Evolutionary conservation across 2,797 vertebrate species (phyloP), one percentile per base, ranked within the genome.

Genomic region (Emydoidea blandingii): DNA sequence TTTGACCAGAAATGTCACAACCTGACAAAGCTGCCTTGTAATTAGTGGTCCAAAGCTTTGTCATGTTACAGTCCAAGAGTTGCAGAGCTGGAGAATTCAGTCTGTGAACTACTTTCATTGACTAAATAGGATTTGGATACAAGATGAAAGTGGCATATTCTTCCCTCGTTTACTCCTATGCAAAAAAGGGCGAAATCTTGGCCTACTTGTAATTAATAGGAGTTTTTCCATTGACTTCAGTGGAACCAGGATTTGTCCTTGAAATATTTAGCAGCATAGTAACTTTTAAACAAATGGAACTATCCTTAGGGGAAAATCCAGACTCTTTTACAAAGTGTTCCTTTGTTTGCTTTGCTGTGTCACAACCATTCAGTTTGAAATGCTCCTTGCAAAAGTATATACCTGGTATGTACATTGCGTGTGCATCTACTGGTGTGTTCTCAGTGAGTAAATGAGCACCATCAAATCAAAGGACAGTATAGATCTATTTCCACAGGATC

Each of bases 241-340:
- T 80, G 19, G 23, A 93, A 65, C 31, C 81, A 82, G 37, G 79
- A 86, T 87, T 94, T 89, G 37, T 50, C 78, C 14, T 19, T 86
- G 19, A 57, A 62, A 52, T 83, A 25, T 4, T 89, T 87, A 62
- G 18, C 23, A 79, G n/a, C 10, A 23, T 11, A 81, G 25, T 21
- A 79, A 10, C 65, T 90, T 88, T 91, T 91, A 90, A 94, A 90
- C 54, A 88, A 94, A 86, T 12, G 34, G 25, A 49, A 34, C 56
- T 76, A 18, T 86, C 37, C 37, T 72, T 11, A 12, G 34, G 10
- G 68, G 37, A 12, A 41, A 41, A 72, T 41, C 37, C 5, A 9
- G 37, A 3, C 5, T 72, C n/a, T 72, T 72, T 19, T 5, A 72
- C n/a, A 5, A 72, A 10, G 21, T 41, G 9, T 5, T 49, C 44